Evolutionary conservation across 2,888 invertebrate genomes (phyloP).

Genomic region (Stenotaenia linearis): DNA sequence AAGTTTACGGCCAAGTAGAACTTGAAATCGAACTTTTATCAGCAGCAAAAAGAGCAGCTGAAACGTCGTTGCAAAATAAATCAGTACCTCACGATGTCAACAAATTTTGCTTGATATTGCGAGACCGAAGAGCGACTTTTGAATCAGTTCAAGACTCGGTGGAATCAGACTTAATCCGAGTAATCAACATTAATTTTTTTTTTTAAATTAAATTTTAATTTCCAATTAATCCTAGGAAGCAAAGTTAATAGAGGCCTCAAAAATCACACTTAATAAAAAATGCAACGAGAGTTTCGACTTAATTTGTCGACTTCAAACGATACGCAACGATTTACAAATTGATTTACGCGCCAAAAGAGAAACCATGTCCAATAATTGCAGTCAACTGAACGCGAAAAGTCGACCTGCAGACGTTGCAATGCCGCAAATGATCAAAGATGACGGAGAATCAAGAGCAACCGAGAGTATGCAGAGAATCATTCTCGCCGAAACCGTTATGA

Average conservation of each 20-base stretch:
- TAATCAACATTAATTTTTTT: background rate
- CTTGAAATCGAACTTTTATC: slow-evolving; percentile 47
- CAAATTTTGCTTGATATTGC: slow-evolving; percentile 28
- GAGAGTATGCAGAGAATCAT: slow-evolving; percentile 68
- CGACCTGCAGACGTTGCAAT: slow-evolving; percentile 77
- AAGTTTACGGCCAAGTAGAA: slow-evolving; percentile 45
- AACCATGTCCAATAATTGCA: slow-evolving; percentile 66
- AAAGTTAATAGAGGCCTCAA: background rate
- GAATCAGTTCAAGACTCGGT: slow-evolving; percentile 33
- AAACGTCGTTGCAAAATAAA: slow-evolving; percentile 46
- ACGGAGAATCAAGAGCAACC: slow-evolving; percentile 77
- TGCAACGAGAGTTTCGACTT: slow-evolving; percentile 14
- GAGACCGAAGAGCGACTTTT: slow-evolving; percentile 30
- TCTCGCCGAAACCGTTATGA: slow-evolving; percentile 71
- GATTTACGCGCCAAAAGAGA: slow-evolving; percentile 62
- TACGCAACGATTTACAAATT: background rate
- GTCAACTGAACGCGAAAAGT: slow-evolving; percentile 62
- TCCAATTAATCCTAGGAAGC: slow-evolving; percentile 27
- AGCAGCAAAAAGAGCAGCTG: slow-evolving; percentile 47
- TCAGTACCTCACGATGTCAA: slow-evolving; percentile 45
- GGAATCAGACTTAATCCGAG: background rate
- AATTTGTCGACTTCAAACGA: background rate
- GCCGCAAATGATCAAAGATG: slow-evolving; percentile 59
- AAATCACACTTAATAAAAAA: background rate
- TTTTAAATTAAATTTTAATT: too few species aligned